phyloP scores from a whole-genome alignment of 2,888 invertebrate genomes.

The Melanchra persicariae region DNA sequence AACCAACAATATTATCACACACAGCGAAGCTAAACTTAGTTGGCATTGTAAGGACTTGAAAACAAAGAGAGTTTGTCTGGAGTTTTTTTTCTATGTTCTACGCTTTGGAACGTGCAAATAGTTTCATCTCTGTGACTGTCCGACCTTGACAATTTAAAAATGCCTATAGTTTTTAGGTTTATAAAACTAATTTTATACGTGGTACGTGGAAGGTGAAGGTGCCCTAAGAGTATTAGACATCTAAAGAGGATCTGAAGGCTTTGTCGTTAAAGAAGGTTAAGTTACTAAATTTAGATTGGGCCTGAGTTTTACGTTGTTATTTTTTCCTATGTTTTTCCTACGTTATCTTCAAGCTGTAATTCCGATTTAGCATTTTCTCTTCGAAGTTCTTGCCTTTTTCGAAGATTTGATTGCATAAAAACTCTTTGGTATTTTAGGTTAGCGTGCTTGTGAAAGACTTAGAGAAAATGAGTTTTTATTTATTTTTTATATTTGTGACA shows the following conservation, averaged over 20 bases:
- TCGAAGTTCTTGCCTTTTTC: background rate
- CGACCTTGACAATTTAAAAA: too few relatives aligned
- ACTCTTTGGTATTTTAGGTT: conserved; percentile 6
- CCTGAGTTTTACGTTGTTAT: conserved; percentile 4
- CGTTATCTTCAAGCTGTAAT: conserved; percentile 3
- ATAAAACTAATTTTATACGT: too few relatives aligned
- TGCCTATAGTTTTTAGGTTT: too few relatives aligned
- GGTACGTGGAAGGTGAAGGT: background rate
- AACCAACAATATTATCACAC: too few relatives aligned
- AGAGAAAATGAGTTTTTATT: background rate
- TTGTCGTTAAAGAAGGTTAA: conserved; percentile 25
- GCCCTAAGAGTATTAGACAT: conserved; percentile 26
- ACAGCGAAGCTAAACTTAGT: too few relatives aligned
- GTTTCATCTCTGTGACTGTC: too few relatives aligned
- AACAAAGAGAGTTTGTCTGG: too few relatives aligned
- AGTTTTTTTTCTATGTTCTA: too few relatives aligned
- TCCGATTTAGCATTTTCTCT: conserved; percentile 24
- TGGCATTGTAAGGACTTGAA: too few relatives aligned
- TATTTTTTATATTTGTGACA: conserved; percentile 19
- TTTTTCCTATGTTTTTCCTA: conserved; percentile 11
- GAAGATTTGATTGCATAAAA: conserved; percentile 1
- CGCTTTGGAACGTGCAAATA: too few relatives aligned
- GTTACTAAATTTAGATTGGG: conserved; percentile 23
- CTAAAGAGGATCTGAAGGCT: conserved; percentile 30
- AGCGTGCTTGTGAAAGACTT: background rate